Evolutionary conservation across 2,888 invertebrate genomes (phyloP).

Genomic region (Watsonalla cultraria): DNA sequence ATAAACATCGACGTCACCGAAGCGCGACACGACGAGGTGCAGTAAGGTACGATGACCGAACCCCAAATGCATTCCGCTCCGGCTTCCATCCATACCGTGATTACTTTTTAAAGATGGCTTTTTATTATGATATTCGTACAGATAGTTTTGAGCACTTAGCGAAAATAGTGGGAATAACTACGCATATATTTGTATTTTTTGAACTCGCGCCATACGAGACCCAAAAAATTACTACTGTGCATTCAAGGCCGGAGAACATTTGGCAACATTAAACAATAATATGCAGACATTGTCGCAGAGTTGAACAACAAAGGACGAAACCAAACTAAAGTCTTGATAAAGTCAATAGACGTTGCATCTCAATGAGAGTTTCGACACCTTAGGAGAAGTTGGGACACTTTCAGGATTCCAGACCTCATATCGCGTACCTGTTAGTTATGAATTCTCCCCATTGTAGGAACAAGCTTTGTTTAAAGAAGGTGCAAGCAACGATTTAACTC

Average conservation of each 20-base stretch:
- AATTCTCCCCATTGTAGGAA: constrained; percentile 32
- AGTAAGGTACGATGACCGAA: constrained; percentile 65
- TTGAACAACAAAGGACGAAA: neutral
- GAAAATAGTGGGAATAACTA: no score
- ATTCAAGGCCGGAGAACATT: neutral
- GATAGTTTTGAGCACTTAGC: no score
- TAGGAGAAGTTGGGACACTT: constrained; percentile 32
- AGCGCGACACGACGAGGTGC: constrained; percentile 56
- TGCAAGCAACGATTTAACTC: constrained; percentile 33
- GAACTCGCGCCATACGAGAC: no score
- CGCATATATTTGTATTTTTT: neutral
- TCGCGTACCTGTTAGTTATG: constrained; percentile 39
- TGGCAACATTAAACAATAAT: no score
- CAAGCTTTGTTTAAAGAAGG: constrained; percentile 19
- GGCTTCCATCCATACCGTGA: constrained; percentile 10
- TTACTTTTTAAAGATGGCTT: neutral
- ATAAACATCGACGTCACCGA: constrained; percentile 71
- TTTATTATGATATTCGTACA: neutral
- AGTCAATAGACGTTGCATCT: constrained; percentile 41
- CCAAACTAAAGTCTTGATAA: constrained; percentile 14
- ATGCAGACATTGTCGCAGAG: no score
- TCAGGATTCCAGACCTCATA: constrained; percentile 47
- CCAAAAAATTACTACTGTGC: no score
- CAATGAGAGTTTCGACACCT: constrained; percentile 54
- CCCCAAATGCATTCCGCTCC: constrained; percentile 55